Percentiles rank a stretch among this genome's conserved stretches.
These are phyloP conservation scores for Setipinna tenuifilis DNA, from an alignment of 2,797 vertebrate species.

Conservation along the genomic window DNA sequence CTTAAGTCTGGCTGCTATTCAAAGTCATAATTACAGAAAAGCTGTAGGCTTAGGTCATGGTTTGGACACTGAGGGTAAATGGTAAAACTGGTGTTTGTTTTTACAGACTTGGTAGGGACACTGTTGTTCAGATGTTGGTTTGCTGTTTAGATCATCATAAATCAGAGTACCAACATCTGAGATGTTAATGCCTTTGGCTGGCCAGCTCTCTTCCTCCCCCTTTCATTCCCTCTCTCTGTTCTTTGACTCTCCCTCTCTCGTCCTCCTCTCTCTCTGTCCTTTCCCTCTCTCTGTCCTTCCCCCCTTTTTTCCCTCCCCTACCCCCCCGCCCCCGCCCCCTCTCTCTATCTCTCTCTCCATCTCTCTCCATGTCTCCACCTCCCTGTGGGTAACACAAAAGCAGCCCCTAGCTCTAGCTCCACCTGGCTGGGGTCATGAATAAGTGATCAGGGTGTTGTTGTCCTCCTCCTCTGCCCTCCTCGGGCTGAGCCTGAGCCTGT, in stretches of 20 bases:
- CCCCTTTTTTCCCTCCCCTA: no score
- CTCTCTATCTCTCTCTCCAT: constrained; percentile 50
- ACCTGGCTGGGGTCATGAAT: constrained; percentile 82
- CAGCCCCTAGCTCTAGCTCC: no score
- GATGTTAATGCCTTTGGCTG: constrained; percentile 17
- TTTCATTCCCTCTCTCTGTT: background rate
- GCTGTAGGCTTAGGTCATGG: background rate
- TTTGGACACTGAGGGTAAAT: background rate
- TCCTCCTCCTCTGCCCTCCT: constrained; percentile 63
- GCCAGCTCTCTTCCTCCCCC: background rate
- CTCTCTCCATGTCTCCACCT: background rate
- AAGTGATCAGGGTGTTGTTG: constrained; percentile 77
- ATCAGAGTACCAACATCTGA: constrained; percentile 21
- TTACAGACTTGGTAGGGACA: background rate
- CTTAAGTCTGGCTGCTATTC: background rate
- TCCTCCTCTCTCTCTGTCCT: constrained; percentile 11
- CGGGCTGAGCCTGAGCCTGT: background rate
- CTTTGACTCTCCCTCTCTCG: no score
- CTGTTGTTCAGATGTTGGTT: background rate
- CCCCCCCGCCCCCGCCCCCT: background rate
- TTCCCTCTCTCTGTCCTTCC: background rate
- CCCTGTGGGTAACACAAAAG: no score
- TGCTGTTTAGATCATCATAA: constrained; percentile 1
- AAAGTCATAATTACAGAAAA: background rate
- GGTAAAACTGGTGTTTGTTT: background rate